These are phyloP conservation scores for Sminthurides aquaticus DNA, from an alignment of 2,888 invertebrate species.

Conservation along the genomic window DNA sequence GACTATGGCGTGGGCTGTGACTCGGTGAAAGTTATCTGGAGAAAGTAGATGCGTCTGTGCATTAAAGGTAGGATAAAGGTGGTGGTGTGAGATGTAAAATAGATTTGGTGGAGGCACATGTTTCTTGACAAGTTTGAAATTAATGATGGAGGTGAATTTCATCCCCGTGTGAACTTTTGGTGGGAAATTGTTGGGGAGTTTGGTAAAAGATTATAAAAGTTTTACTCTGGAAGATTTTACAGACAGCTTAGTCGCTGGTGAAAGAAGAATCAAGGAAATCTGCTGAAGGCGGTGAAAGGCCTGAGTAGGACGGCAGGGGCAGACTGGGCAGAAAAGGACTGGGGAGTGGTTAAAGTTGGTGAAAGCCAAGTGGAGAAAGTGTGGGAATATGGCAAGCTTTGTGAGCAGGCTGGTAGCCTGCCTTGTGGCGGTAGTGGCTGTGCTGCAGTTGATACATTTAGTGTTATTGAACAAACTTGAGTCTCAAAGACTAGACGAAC, in stretches of 20 bases:
- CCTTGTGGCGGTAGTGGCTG: constrained; percentile 41
- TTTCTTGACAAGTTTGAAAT: background rate
- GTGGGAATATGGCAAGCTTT: constrained; percentile 36
- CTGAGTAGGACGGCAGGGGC: background rate
- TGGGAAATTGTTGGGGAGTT: no score
- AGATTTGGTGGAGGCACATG: background rate
- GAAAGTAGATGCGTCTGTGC: no score
- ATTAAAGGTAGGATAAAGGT: no score
- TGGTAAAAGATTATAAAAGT: no score
- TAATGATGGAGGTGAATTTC: background rate
- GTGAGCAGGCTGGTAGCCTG: constrained; percentile 41
- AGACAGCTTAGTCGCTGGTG: no score
- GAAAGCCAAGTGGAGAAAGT: background rate
- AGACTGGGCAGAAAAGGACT: background rate
- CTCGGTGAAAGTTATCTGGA: no score
- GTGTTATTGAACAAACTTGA: constrained; percentile 42
- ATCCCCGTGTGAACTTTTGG: background rate
- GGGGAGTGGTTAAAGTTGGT: no score
- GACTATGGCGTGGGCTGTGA: no score
- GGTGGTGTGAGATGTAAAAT: background rate
- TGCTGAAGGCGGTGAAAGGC: no score
- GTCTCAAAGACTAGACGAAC: constrained; percentile 34
- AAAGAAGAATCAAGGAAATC: no score
- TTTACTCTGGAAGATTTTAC: no score
- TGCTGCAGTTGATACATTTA: constrained; percentile 41